A percentile compares a stretch with the other conserved stretches of the same genome.
Conservation (phyloP, 1,140 invertebrate genomes). For the Cataglyphis hispanica region DNA sequence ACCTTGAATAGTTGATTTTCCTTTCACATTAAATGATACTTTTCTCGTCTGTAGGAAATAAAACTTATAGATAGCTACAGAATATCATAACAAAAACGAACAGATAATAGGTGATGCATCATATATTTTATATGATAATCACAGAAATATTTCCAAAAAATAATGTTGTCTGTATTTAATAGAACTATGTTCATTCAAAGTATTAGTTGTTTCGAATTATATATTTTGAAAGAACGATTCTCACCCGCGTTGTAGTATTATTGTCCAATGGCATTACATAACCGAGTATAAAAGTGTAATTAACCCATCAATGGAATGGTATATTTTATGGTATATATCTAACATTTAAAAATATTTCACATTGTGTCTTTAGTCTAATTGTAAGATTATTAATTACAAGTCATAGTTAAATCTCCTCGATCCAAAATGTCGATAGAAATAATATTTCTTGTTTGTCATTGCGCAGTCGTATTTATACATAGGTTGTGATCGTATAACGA, state of each 20-base stretch:
- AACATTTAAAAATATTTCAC: constrained; percentile 42
- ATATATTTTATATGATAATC: not conserved
- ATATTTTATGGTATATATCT: constrained; percentile 6
- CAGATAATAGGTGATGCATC: not conserved
- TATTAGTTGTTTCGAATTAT: not conserved
- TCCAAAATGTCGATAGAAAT: not conserved
- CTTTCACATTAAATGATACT: constrained; percentile 78
- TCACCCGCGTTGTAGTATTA: constrained; percentile 78
- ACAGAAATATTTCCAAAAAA: not conserved
- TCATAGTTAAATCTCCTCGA: not conserved
- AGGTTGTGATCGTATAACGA: not conserved
- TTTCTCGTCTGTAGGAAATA: constrained; percentile 76
- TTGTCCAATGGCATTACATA: constrained; percentile 85
- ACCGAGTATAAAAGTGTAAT: constrained; percentile 65
- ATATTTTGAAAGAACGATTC: constrained; percentile 49
- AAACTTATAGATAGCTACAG: constrained; percentile 18
- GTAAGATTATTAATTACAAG: not conserved
- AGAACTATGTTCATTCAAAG: not conserved
- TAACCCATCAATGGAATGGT: constrained; percentile 1
- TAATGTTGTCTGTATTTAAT: not conserved
- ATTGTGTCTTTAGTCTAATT: not conserved
- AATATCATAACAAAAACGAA: not conserved
- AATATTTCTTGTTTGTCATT: constrained; percentile 76
- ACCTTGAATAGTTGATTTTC: constrained; percentile 75
- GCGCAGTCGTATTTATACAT: constrained; percentile 61